Percentiles rank a stretch among this genome's conserved stretches.
Evolutionary conservation across 1,140 invertebrate genomes (phyloP).

Genomic region (Portunus trituberculatus): DNA sequence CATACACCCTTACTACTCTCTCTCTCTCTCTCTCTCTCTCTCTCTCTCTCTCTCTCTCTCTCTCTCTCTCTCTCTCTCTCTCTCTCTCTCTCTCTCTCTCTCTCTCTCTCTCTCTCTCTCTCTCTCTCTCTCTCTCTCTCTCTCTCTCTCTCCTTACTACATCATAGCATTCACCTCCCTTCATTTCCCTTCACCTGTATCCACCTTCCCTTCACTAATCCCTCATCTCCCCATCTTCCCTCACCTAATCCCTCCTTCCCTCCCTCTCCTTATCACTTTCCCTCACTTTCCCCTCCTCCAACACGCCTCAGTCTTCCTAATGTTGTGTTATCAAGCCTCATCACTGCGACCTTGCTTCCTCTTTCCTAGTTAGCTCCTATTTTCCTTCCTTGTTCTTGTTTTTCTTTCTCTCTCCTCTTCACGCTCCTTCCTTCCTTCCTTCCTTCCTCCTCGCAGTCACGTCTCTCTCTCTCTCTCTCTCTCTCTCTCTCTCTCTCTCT

Average conservation of each 20-base stretch:
- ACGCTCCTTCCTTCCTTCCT: neutral
- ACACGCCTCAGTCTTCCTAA: no score
- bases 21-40: neutral
- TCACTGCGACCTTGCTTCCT: no score
- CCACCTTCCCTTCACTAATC: neutral
- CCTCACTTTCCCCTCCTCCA: neutral
- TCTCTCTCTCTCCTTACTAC: neutral
- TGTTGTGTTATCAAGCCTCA: no score
- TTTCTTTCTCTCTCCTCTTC: neutral
- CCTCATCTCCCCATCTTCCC: neutral
- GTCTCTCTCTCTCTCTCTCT: neutral
- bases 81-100: neutral
- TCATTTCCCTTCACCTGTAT: neutral
- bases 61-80: neutral
- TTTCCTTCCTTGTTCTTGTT: neutral
- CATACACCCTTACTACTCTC: neutral
- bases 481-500: neutral
- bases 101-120: neutral
- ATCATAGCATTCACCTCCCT: neutral
- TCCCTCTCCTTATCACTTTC: neutral
- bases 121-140: neutral
- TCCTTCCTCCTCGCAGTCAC: neutral
- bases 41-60: neutral
- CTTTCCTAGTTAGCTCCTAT: neutral
- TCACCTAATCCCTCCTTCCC: constrained; percentile 15